Conservation (phyloP, 2,797 vertebrate species). For the Takifugu rubripes region DNA sequence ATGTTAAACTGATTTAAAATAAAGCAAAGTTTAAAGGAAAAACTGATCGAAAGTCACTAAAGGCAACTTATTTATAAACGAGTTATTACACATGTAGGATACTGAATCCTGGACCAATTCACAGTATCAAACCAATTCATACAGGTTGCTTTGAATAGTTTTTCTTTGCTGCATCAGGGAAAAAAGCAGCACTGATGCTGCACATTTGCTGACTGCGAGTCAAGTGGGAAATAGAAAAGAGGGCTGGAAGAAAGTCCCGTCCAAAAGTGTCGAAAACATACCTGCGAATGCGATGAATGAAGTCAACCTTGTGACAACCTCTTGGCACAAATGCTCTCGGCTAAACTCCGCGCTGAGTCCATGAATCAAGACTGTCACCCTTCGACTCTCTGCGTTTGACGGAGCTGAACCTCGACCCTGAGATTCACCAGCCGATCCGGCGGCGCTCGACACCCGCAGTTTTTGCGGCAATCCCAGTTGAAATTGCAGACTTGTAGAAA, state of each 20-base stretch:
- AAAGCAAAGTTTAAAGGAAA: too few species aligned
- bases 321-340: slow-evolving; percentile 34
- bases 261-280: slow-evolving; percentile 13
- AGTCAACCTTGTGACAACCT: slow-evolving; percentile 42
- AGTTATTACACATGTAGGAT: too few species aligned
- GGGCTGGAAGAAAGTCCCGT: accelerated
- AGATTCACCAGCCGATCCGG: neutral
- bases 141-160: neutral
- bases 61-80: too few species aligned
- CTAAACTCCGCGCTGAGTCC: slow-evolving; percentile 58
- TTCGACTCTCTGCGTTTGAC: slow-evolving; percentile 40
- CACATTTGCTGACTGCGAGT: slow-evolving; percentile 2
- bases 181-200: neutral
- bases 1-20: too few species aligned
- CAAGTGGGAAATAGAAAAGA: neutral
- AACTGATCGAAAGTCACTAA: too few species aligned
- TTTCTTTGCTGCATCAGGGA: slow-evolving; percentile 1
- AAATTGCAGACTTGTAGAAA: neutral
- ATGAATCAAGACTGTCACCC: slow-evolving; percentile 63
- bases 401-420: slow-evolving; percentile 3
- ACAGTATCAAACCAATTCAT: too few species aligned
- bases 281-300: slow-evolving; percentile 50
- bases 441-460: neutral
- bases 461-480: too few species aligned
- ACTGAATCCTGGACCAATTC: too few species aligned